These are phyloP conservation scores for Eueremaeus valkanovi DNA, from an alignment of 2,888 invertebrate genomes.

Conservation along the genomic window DNA sequence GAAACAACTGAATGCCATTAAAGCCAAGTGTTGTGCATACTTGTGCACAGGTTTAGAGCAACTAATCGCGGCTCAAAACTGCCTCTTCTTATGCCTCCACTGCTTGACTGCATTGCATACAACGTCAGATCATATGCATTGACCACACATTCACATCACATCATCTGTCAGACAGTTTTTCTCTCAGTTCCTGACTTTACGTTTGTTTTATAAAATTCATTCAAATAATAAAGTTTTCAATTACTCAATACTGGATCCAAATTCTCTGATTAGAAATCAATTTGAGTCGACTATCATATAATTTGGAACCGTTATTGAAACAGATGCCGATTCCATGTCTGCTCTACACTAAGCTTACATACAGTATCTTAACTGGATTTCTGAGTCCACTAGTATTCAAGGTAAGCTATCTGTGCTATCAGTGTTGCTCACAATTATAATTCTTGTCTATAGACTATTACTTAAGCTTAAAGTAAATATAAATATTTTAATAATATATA, in stretches of 20 bases:
- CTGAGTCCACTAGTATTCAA: too few relatives aligned
- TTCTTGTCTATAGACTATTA: too few relatives aligned
- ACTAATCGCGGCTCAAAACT: not conserved
- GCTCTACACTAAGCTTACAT: too few relatives aligned
- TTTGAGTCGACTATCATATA: not conserved
- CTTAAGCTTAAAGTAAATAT: too few relatives aligned
- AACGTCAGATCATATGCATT: not conserved
- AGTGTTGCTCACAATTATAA: too few relatives aligned
- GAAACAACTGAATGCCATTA: slow-evolving; percentile 12
- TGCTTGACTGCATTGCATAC: slow-evolving; percentile 1
- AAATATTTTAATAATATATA: too few relatives aligned
- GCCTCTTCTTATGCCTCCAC: too few relatives aligned
- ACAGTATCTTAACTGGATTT: too few relatives aligned
- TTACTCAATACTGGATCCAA: not conserved
- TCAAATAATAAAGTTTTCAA: slow-evolving; percentile 3
- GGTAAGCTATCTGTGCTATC: too few relatives aligned
- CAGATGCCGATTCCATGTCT: not conserved
- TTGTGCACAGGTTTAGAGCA: not conserved
- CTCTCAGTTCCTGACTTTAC: slow-evolving; percentile 13
- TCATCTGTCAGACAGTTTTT: slow-evolving; percentile 13
- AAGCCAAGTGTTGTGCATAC: slow-evolving; percentile 12
- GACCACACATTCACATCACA: slow-evolving; percentile 2
- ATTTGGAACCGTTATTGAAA: not conserved
- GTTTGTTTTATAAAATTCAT: not conserved
- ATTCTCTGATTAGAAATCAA: not conserved